phyloP scores from a whole-genome alignment of 2,888 invertebrate genomes.

The Lucinisca nassula region DNA sequence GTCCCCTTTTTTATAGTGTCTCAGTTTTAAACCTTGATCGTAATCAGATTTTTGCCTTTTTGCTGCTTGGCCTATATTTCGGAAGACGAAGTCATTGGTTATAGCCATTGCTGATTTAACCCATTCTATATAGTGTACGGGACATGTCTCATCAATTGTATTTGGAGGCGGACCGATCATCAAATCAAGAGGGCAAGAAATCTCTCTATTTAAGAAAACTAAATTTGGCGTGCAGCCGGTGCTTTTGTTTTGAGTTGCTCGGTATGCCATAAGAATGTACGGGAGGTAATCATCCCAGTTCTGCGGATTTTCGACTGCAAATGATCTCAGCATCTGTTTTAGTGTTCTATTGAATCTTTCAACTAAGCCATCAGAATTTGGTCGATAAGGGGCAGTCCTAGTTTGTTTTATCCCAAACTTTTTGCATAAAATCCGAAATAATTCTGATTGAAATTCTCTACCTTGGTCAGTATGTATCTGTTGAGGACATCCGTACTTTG shows the following conservation, averaged over 20 bases:
- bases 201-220: slow-evolving; percentile 58
- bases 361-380: neutral
- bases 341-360: neutral
- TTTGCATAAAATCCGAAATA: neutral
- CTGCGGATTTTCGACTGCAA: slow-evolving; percentile 19
- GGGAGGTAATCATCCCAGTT: slow-evolving; percentile 62
- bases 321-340: neutral
- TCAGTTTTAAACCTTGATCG: slow-evolving; percentile 20
- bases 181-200: slow-evolving; percentile 13
- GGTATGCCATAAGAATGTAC: slow-evolving; percentile 48
- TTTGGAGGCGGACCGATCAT: slow-evolving; percentile 20
- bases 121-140: neutral
- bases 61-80: slow-evolving; percentile 16
- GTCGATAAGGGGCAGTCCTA: neutral
- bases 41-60: slow-evolving; percentile 23
- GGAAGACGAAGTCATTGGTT: neutral
- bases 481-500: neutral
- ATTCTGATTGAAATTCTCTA: neutral
- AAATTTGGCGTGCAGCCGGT: slow-evolving; percentile 50
- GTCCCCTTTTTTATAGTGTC: neutral
- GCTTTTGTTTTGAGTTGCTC: slow-evolving; percentile 34
- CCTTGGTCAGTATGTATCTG: slow-evolving; percentile 17
- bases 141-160: neutral
- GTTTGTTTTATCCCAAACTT: slow-evolving; percentile 1
- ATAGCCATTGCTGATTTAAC: neutral